A percentile compares a stretch with the other conserved stretches of the same genome.
phyloP scores from a whole-genome alignment of 2,888 invertebrate genomes.

The Spisula solida region DNA sequence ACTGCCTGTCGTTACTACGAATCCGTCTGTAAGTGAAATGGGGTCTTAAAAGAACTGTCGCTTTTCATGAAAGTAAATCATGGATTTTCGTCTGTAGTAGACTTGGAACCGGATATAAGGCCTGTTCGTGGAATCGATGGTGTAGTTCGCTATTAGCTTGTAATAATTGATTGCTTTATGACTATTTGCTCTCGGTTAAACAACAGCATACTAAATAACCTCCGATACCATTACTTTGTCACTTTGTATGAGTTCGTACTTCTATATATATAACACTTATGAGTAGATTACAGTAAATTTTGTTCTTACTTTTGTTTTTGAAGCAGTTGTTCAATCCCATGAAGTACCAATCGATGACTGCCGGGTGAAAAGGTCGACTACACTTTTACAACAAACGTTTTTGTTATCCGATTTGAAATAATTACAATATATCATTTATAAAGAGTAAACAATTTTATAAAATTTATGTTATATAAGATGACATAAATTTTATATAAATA shows the following conservation, averaged over 20 bases:
- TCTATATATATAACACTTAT: too few species aligned
- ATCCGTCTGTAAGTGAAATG: constrained; percentile 29
- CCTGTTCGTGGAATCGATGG: constrained; percentile 20
- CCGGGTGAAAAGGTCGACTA: too few species aligned
- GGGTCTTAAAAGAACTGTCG: constrained; percentile 61
- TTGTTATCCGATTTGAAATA: too few species aligned
- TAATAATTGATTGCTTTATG: background rate
- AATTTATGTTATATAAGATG: too few species aligned
- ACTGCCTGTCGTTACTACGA: background rate
- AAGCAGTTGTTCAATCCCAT: too few species aligned
- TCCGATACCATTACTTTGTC: background rate
- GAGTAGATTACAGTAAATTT: too few species aligned
- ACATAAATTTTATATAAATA: too few species aligned
- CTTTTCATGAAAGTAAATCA: constrained; percentile 51
- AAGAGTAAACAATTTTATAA: too few species aligned
- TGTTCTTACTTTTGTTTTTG: too few species aligned
- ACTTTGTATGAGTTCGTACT: background rate
- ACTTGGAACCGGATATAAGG: constrained; percentile 30
- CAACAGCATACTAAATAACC: background rate
- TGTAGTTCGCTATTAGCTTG: constrained; percentile 18
- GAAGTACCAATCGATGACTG: too few species aligned
- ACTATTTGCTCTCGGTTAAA: background rate
- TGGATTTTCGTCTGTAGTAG: constrained; percentile 14
- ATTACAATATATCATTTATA: too few species aligned
- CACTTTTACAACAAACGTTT: too few species aligned